phyloP scores from a whole-genome alignment of 92 coral and sea anemone genomes.

The Virgularia gustaviana region DNA sequence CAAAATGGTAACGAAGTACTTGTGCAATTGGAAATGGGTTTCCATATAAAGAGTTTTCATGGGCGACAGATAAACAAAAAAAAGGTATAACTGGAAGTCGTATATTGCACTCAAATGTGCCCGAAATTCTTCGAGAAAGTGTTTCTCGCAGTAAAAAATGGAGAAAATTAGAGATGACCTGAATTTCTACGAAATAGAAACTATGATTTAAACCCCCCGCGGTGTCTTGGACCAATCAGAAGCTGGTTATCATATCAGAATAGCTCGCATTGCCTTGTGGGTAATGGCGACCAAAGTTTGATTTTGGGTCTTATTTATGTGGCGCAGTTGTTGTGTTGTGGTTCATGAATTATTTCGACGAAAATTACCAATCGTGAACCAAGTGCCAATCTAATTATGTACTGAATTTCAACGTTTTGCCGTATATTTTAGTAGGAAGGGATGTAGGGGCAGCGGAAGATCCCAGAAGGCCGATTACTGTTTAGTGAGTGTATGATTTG shows the following conservation, averaged over 20 bases:
- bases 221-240: conserved; percentile 21
- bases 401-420: not conserved
- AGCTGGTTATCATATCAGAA: not conserved
- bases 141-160: too few species aligned
- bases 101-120: too few species aligned
- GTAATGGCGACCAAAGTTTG: conserved; percentile 34
- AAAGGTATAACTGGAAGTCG: too few species aligned
- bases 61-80: too few species aligned
- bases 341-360: not conserved
- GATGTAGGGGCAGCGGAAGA: not conserved
- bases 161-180: too few species aligned
- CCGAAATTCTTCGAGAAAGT: too few species aligned
- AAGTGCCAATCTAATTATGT: conserved; percentile 14
- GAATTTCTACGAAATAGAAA: too few species aligned
- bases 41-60: too few species aligned
- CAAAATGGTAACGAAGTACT: too few species aligned
- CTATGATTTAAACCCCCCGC: too few species aligned
- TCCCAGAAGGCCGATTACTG: not conserved
- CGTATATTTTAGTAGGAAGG: not conserved
- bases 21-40: too few species aligned
- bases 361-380: not conserved
- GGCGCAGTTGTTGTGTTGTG: conserved; percentile 5
- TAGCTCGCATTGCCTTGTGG: conserved; percentile 25
- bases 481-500: not conserved
- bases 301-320: conserved; percentile 28